A percentile compares a stretch with the other conserved stretches of the same genome.
Evolutionary conservation across 2,888 invertebrate species (phyloP).

Genomic region (Orthosia gothica): DNA sequence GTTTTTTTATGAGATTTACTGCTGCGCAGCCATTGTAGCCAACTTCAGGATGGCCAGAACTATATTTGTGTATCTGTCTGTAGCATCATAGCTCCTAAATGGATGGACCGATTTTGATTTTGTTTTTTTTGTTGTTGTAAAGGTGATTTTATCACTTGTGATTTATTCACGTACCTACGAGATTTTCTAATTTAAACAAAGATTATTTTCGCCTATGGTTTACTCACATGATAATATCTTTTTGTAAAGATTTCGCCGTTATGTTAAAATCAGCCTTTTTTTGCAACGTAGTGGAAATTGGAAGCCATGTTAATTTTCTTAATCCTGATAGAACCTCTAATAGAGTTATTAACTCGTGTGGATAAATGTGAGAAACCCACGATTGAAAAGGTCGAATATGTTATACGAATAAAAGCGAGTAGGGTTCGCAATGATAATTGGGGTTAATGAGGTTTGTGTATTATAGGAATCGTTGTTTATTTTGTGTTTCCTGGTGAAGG

Average conservation of each 20-base stretch:
- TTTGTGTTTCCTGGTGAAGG: background rate
- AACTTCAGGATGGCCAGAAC: too few species aligned
- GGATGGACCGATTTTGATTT: too few species aligned
- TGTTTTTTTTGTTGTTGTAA: too few species aligned
- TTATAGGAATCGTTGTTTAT: background rate
- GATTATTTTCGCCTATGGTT: background rate
- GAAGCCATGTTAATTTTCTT: background rate
- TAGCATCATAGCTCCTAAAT: too few species aligned
- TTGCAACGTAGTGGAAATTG: conserved; percentile 5
- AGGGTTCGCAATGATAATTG: conserved; percentile 15
- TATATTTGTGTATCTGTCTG: too few species aligned
- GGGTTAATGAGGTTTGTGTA: background rate
- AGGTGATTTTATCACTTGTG: too few species aligned
- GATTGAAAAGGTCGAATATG: conserved; percentile 15
- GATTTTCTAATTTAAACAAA: background rate
- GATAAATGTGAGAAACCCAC: conserved; percentile 16
- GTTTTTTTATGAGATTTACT: too few species aligned
- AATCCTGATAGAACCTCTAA: conserved; percentile 4
- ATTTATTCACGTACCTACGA: too few species aligned
- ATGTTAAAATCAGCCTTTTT: background rate
- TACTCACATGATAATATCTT: background rate
- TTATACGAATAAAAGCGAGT: conserved; percentile 15
- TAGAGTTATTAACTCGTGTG: conserved; percentile 18
- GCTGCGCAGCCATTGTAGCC: too few species aligned
- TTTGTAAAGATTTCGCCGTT: too few species aligned